Conservation (phyloP, 2,888 invertebrate species). For the Pammene aurita region DNA sequence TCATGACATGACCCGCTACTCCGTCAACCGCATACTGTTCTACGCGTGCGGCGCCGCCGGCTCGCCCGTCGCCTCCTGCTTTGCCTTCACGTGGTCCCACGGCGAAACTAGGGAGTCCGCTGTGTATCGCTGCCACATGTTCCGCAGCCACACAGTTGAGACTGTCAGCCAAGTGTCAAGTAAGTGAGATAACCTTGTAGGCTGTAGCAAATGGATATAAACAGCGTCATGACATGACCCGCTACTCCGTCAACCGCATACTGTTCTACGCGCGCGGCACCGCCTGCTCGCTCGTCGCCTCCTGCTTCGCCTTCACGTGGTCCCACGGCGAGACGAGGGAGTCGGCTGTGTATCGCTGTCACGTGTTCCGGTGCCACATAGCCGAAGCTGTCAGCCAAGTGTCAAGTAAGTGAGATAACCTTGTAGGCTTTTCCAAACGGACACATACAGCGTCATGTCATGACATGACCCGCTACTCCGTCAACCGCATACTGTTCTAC, state of each 20-base stretch:
- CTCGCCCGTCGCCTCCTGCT: constrained; percentile 94
- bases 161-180: constrained; percentile 8
- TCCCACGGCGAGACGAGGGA: no score
- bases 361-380: no score
- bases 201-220: no score
- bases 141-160: constrained; percentile 83
- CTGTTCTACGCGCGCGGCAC: constrained; percentile 96
- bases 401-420: no score
- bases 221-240: no score
- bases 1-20: constrained; percentile 87
- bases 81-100: constrained; percentile 98
- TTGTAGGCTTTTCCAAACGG: no score
- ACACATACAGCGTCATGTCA: constrained; percentile 86
- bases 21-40: constrained; percentile 96
- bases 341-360: no score
- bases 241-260: constrained; percentile 89
- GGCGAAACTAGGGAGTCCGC: constrained; percentile 94
- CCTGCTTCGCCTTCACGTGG: no score
- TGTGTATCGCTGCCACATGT: constrained; percentile 98
- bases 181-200: not conserved
- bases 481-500: constrained; percentile 97
- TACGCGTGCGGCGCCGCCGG: constrained; percentile 95
- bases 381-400: no score
- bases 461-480: constrained; percentile 93
- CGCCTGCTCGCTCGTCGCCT: constrained; percentile 80